These are phyloP conservation scores for Odontamblyopus lacepedii DNA, from an alignment of 2,797 vertebrate species.

Conservation along the genomic window DNA sequence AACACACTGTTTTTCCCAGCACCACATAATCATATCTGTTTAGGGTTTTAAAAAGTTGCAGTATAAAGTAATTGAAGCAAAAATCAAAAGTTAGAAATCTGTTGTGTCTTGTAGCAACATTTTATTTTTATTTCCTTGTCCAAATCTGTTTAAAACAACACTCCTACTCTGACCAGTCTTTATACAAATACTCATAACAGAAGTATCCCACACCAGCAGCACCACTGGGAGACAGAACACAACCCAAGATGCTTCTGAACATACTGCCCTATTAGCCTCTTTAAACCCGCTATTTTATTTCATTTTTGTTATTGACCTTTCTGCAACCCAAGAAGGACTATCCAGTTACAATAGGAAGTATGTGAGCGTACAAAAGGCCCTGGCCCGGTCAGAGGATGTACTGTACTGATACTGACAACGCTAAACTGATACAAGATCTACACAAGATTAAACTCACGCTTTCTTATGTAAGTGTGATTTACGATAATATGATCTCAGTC, in stretches of 20 bases:
- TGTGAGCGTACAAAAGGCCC: neutral
- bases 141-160: no score
- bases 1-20: no score
- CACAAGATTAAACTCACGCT: neutral
- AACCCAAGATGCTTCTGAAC: neutral
- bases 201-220: no score
- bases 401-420: neutral
- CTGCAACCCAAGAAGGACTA: conserved; percentile 40
- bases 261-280: neutral
- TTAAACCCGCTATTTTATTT: neutral
- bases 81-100: no score
- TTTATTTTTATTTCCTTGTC: no score
- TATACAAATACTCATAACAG: no score
- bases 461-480: neutral
- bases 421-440: neutral
- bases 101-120: no score
- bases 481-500: neutral
- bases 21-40: no score
- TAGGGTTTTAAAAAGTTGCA: no score
- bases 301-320: neutral
- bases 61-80: no score
- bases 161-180: no score
- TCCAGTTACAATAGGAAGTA: conserved; percentile 35
- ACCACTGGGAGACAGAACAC: no score
- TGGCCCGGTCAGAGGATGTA: neutral